Evolutionary conservation across 2,113 vertebrate species (phyloP).

Genomic region (Anarrhichthys ocellatus): DNA sequence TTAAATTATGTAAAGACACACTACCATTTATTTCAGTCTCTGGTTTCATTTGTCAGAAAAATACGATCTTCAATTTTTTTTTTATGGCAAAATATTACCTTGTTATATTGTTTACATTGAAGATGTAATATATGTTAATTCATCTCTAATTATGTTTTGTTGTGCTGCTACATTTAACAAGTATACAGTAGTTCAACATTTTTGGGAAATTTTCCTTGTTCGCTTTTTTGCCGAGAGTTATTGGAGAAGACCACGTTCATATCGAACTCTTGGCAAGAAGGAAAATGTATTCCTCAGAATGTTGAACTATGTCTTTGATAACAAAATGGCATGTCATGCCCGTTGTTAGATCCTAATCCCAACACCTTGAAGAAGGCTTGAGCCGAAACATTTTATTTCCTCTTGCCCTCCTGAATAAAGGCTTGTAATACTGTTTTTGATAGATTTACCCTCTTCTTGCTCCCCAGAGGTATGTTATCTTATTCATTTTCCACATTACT

Average conservation of each 20-base stretch:
- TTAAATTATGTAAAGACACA: conserved; percentile 55
- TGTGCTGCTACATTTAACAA: conserved; percentile 41
- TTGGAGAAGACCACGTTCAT: neutral
- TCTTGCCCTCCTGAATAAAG: conserved; percentile 2
- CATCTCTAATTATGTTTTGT: conserved; percentile 13
- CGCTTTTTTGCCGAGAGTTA: neutral
- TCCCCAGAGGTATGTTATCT: neutral
- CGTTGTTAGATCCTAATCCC: neutral
- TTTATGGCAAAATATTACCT: neutral
- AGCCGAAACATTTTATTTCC: neutral
- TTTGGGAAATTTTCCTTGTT: neutral
- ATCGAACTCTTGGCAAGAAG: neutral
- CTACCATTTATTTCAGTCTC: conserved; percentile 22
- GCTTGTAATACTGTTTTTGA: neutral
- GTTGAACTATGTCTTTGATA: neutral
- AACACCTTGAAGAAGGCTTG: neutral
- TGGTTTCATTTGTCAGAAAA: neutral
- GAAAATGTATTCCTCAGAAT: neutral
- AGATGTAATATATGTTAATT: neutral
- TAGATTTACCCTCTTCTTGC: neutral
- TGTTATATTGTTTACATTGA: conserved; percentile 3
- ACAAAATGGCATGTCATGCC: neutral
- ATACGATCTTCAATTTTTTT: conserved; percentile 1
- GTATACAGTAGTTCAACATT: neutral
- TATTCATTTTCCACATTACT: neutral